phyloP scores from a whole-genome alignment of 1,140 invertebrate genomes.

The Globodera ellingtonae region DNA sequence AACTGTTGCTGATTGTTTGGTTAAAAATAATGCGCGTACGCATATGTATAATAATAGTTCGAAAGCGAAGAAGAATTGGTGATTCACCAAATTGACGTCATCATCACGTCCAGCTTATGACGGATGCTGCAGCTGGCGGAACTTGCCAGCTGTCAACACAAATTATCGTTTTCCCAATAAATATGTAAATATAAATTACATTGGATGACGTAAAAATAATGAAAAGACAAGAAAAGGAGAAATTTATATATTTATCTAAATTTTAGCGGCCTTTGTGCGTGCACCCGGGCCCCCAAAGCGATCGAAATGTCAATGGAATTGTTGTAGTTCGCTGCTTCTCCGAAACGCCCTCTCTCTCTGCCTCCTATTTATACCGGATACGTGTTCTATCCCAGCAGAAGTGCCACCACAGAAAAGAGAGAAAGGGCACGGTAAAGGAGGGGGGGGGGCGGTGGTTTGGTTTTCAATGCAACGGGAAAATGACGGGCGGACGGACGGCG shows the following conservation, averaged over 20 bases:
- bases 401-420: not conserved
- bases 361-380: not conserved
- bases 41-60: too few relatives aligned
- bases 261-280: too few relatives aligned
- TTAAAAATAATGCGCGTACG: too few relatives aligned
- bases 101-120: not conserved
- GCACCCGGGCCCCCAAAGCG: too few relatives aligned
- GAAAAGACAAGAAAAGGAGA: too few relatives aligned
- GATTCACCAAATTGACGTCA: not conserved
- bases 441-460: not conserved
- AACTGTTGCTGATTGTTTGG: too few relatives aligned
- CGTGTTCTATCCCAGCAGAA: not conserved
- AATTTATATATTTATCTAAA: too few relatives aligned
- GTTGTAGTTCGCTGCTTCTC: not conserved
- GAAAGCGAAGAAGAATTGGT: not conserved
- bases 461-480: constrained; percentile 2
- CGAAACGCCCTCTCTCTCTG: not conserved
- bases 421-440: not conserved
- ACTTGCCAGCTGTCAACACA: not conserved
- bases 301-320: not conserved
- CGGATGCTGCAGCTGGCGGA: not conserved
- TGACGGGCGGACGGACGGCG: not conserved
- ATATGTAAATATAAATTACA: not conserved
- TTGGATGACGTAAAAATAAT: too few relatives aligned
- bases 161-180: not conserved